These are phyloP conservation scores for Amaurobius ferox DNA, from an alignment of 2,888 invertebrate genomes.

Conservation along the genomic window DNA sequence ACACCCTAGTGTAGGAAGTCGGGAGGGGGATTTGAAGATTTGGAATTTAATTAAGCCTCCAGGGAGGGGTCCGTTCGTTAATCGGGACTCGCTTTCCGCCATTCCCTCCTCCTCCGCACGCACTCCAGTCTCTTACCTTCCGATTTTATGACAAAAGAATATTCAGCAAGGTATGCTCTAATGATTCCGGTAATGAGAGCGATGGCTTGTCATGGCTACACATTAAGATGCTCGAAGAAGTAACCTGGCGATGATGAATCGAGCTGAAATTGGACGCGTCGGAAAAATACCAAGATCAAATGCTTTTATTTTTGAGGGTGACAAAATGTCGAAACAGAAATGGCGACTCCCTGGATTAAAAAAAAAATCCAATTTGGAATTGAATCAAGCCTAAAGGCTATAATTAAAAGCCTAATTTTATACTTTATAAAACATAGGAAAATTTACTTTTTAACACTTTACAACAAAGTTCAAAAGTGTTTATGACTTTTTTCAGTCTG, in stretches of 20 bases:
- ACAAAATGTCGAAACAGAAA: no score
- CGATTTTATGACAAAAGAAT: conserved; percentile 10
- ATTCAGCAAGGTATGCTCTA: not conserved
- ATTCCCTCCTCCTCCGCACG: not conserved
- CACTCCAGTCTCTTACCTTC: not conserved
- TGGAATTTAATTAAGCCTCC: conserved; percentile 12
- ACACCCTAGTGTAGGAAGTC: not conserved
- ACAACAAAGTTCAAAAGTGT: no score
- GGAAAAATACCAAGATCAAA: no score
- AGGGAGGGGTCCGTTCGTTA: conserved; percentile 3
- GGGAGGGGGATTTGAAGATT: not conserved
- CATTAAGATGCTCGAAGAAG: not conserved
- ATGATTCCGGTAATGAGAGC: not conserved
- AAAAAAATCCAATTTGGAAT: no score
- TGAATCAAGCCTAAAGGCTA: no score
- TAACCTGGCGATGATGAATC: not conserved
- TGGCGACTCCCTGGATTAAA: no score
- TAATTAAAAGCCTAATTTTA: no score
- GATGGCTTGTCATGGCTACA: conserved; percentile 6
- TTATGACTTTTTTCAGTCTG: no score
- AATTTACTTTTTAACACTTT: no score
- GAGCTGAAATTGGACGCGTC: no score
- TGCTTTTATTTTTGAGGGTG: no score
- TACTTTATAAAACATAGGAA: no score
- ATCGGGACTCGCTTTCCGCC: not conserved